These are phyloP conservation scores for Solenopsis fugax DNA, from an alignment of 1,140 invertebrate species.

Conservation along the genomic window DNA sequence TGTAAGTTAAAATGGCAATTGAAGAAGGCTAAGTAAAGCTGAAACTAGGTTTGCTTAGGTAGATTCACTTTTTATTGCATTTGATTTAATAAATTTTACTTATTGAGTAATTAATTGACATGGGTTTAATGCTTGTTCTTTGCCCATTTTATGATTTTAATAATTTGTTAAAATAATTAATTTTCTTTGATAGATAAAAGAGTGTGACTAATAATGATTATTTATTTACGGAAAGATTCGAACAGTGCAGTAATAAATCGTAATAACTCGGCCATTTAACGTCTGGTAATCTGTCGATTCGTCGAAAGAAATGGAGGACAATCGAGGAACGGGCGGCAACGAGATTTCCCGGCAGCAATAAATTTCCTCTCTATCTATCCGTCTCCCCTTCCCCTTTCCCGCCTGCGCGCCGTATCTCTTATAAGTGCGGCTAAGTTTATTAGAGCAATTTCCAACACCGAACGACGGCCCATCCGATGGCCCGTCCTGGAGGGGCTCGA, in stretches of 20 bases:
- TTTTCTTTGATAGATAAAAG: not conserved
- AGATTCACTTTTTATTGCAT: too few species aligned
- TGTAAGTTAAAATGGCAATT: too few species aligned
- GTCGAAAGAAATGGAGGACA: slow-evolving; percentile 41
- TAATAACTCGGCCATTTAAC: slow-evolving; percentile 63
- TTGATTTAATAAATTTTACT: too few species aligned
- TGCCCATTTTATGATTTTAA: too few species aligned
- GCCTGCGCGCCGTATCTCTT: slow-evolving; percentile 20
- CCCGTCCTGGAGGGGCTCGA: slow-evolving; percentile 56
- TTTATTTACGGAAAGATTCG: not conserved
- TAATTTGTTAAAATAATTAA: too few species aligned
- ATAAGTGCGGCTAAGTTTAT: slow-evolving; percentile 76
- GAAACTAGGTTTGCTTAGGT: too few species aligned
- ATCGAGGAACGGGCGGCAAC: slow-evolving; percentile 54
- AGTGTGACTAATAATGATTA: not conserved
- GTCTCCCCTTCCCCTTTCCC: slow-evolving; percentile 12
- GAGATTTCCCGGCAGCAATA: slow-evolving; percentile 68
- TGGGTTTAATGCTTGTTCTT: too few species aligned
- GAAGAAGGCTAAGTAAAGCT: too few species aligned
- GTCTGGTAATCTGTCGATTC: slow-evolving; percentile 50
- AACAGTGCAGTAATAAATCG: slow-evolving; percentile 38
- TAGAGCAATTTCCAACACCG: slow-evolving; percentile 77
- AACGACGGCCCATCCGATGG: slow-evolving; percentile 27
- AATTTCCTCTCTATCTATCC: slow-evolving; percentile 56
- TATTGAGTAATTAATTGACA: too few species aligned